Conservation (phyloP, 2,888 invertebrate genomes). For the Mechanitis mazaeus region DNA sequence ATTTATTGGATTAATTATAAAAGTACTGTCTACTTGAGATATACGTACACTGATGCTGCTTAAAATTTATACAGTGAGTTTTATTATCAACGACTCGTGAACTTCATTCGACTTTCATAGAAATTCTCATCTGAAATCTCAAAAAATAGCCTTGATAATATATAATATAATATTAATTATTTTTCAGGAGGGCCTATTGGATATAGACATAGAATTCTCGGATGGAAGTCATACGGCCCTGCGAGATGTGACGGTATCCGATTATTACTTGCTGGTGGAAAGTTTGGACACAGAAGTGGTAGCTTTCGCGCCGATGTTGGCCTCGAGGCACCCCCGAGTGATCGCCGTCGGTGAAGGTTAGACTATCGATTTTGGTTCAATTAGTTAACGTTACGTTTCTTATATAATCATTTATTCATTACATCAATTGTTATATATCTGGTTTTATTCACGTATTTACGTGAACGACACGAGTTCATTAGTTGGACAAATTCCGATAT, state of each 20-base stretch:
- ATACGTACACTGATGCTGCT: not conserved
- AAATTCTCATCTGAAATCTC: conserved; percentile 17
- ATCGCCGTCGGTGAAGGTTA: conserved; percentile 96
- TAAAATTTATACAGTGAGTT: conserved; percentile 2
- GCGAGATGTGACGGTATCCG: conserved; percentile 88
- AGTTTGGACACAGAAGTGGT: conserved; percentile 94
- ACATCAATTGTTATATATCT: too few relatives aligned
- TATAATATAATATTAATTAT: conserved; percentile 6
- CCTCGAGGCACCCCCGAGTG: conserved; percentile 92
- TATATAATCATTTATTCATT: not conserved
- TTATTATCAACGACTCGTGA: conserved; percentile 13
- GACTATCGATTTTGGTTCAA: not conserved
- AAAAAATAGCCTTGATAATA: conserved; percentile 5
- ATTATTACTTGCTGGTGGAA: conserved; percentile 92
- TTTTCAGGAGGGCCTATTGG: conserved; percentile 90
- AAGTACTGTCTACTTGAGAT: not conserved
- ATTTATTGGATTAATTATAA: too few relatives aligned
- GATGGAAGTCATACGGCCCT: conserved; percentile 91
- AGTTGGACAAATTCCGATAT: too few relatives aligned
- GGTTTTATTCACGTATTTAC: too few relatives aligned
- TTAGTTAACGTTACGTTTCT: not conserved
- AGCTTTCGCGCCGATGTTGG: conserved; percentile 93
- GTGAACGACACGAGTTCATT: too few relatives aligned
- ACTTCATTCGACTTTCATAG: conserved; percentile 18
- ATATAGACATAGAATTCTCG: conserved; percentile 94